Conservation (phyloP, 2,113 vertebrate genomes). For the Ondatra zibethicus region DNA sequence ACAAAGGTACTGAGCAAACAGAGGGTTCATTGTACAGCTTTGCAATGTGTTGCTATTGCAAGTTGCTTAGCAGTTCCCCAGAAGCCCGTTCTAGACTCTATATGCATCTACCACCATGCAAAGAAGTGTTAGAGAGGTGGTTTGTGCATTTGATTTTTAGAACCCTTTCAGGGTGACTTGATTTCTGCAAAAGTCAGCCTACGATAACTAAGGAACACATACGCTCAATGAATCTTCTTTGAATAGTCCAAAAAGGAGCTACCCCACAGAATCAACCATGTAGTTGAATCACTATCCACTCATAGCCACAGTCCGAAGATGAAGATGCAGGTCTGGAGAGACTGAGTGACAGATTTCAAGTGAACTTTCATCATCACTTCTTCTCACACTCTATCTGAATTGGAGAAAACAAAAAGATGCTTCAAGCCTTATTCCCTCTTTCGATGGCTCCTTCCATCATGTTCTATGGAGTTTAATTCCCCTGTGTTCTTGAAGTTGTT, state of each 20-base stretch:
- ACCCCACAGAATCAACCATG: neutral
- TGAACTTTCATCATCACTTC: neutral
- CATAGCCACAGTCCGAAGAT: fast-evolving
- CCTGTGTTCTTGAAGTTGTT: neutral
- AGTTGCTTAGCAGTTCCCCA: neutral
- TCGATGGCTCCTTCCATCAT: neutral
- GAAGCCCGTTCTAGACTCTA: neutral
- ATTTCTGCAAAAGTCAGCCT: neutral
- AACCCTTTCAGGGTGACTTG: neutral
- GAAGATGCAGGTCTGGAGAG: neutral
- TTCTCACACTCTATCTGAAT: neutral
- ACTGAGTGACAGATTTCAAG: neutral
- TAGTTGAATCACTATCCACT: neutral
- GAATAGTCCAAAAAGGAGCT: neutral
- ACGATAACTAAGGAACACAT: neutral
- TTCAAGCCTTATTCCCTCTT: neutral
- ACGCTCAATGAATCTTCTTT: neutral
- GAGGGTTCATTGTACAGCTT: neutral
- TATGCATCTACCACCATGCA: fast-evolving
- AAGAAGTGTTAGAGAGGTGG: neutral
- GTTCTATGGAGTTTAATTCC: neutral
- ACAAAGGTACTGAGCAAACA: neutral
- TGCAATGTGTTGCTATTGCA: fast-evolving
- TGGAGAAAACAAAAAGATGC: neutral
- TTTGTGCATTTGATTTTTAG: neutral